Conservation (phyloP, 1,140 invertebrate genomes). For the Listronotus bonariensis region DNA sequence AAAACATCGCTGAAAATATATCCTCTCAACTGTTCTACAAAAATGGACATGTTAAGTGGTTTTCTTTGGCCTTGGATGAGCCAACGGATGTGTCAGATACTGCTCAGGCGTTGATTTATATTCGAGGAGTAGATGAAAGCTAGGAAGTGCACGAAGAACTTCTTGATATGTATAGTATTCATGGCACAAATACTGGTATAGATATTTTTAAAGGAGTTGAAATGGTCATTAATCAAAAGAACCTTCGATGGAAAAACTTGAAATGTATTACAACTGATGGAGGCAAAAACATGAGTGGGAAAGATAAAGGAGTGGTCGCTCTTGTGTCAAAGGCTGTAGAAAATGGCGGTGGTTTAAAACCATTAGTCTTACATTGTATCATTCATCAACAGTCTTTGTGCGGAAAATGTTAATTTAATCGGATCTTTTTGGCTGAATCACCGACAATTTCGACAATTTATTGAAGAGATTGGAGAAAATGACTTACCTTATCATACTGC, state of each 20-base stretch:
- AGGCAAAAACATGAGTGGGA: constrained; percentile 48
- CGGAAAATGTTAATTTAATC: constrained; percentile 4
- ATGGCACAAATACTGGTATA: constrained; percentile 46
- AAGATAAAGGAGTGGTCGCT: constrained; percentile 43
- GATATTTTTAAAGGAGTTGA: constrained; percentile 44
- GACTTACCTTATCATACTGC: no score
- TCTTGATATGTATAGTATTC: constrained; percentile 40
- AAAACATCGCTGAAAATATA: not conserved
- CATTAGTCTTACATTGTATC: constrained; percentile 48
- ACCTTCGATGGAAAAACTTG: constrained; percentile 33
- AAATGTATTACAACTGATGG: constrained; percentile 49
- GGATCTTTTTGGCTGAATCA: no score
- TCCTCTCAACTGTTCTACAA: not conserved
- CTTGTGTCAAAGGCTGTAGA: constrained; percentile 34
- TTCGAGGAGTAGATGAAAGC: constrained; percentile 45
- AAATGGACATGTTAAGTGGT: constrained; percentile 39
- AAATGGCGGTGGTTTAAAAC: constrained; percentile 23
- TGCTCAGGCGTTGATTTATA: constrained; percentile 45
- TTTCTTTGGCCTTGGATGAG: constrained; percentile 51
- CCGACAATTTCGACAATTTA: no score
- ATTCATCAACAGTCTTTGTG: constrained; percentile 50
- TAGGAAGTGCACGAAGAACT: constrained; percentile 52
- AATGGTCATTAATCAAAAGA: constrained; percentile 35
- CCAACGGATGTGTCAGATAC: constrained; percentile 49
- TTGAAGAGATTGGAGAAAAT: no score